These are phyloP conservation scores for Buathra laborator DNA, from an alignment of 2,888 invertebrate genomes.

Conservation along the genomic window DNA sequence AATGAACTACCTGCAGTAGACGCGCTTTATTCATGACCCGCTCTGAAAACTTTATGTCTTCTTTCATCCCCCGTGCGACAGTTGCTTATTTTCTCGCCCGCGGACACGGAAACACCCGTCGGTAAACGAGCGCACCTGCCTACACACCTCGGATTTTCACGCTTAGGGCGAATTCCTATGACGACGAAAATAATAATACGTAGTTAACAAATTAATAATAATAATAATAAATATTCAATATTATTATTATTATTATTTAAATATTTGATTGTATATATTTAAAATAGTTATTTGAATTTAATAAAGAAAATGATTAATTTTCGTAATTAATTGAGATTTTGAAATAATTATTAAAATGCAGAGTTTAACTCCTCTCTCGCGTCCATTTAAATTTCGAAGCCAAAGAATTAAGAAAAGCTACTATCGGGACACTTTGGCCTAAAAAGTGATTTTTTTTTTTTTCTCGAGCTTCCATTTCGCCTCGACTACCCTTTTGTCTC, in stretches of 20 bases:
- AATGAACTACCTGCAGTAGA: conserved; percentile 61
- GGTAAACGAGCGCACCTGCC: conserved; percentile 12
- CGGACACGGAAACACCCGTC: conserved; percentile 8
- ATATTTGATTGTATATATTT: too few relatives aligned
- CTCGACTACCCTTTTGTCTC: conserved; percentile 40
- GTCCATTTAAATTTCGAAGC: conserved; percentile 36
- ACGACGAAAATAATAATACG: too few relatives aligned
- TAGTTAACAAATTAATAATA: too few relatives aligned
- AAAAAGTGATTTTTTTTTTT: conserved; percentile 19
- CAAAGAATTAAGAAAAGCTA: not conserved
- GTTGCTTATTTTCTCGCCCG: conserved; percentile 29
- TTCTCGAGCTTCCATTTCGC: conserved; percentile 18
- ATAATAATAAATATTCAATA: too few relatives aligned
- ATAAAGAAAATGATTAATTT: too few relatives aligned
- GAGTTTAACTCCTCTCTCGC: not conserved
- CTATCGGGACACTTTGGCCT: conserved; percentile 43
- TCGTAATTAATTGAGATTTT: too few relatives aligned
- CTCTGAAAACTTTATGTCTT: conserved; percentile 54
- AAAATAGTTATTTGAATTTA: too few relatives aligned
- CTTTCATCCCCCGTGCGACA: conserved; percentile 29
- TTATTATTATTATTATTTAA: too few relatives aligned
- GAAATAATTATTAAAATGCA: too few relatives aligned
- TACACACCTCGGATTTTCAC: not conserved
- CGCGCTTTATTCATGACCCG: conserved; percentile 60
- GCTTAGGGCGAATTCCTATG: too few relatives aligned